A percentile compares a stretch with the other conserved stretches of the same genome.
Evolutionary conservation across 1,140 invertebrate species (phyloP).

Genomic region (Manduca sexta): DNA sequence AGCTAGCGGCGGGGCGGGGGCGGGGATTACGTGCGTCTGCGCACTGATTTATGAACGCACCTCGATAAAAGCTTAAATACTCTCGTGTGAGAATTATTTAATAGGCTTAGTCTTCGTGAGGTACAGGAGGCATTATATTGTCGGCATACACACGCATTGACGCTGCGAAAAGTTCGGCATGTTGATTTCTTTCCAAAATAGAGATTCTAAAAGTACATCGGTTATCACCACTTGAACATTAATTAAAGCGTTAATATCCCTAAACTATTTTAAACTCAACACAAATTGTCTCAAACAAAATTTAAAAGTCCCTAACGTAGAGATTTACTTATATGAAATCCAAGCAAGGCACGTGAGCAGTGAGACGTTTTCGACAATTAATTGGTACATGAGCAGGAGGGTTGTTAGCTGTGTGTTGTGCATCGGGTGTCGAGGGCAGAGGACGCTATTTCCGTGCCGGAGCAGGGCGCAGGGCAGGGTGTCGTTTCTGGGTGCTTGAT

Average conservation of each 20-base stretch:
- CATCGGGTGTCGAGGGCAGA: conserved; percentile 39
- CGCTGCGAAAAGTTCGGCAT: conserved; percentile 1
- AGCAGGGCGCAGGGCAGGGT: neutral
- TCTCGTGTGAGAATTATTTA: conserved; percentile 60
- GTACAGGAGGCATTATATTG: conserved; percentile 30
- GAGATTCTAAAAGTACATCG: conserved; percentile 22
- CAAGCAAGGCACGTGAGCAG: too few relatives aligned
- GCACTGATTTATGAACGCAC: conserved; percentile 64
- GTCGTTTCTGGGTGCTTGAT: neutral
- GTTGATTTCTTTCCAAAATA: conserved; percentile 1
- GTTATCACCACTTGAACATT: too few relatives aligned
- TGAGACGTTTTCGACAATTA: too few relatives aligned
- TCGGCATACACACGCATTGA: conserved; percentile 1
- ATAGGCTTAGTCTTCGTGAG: conserved; percentile 37
- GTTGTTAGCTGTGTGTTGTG: too few relatives aligned
- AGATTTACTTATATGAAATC: too few relatives aligned
- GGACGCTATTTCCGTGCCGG: conserved; percentile 54
- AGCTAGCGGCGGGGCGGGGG: conserved; percentile 57
- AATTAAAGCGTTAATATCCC: too few relatives aligned
- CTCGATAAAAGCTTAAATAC: conserved; percentile 72
- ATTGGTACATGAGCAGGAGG: too few relatives aligned
- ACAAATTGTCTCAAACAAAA: too few relatives aligned
- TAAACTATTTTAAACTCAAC: too few relatives aligned
- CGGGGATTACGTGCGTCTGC: conserved; percentile 62
- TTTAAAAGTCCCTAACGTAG: too few relatives aligned